phyloP scores from a whole-genome alignment of 2,888 invertebrate species.

The Chromoteleia sp. region DNA sequence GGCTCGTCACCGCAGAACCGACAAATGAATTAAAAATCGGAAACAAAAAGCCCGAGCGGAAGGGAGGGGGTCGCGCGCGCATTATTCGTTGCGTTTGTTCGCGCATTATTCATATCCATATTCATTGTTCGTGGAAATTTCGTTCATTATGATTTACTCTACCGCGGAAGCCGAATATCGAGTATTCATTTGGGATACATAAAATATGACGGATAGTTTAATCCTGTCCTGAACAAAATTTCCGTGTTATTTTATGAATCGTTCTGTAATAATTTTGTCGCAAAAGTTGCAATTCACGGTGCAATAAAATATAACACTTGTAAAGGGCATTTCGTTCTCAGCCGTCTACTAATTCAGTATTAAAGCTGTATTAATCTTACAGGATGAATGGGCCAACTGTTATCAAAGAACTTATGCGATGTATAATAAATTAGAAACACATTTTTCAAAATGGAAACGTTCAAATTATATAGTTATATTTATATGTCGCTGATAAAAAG shows the following conservation, averaged over 20 bases:
- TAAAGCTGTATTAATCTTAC: too few relatives aligned
- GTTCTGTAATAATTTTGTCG: conserved; percentile 17
- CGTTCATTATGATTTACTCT: conserved; percentile 47
- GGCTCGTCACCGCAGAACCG: conserved; percentile 20
- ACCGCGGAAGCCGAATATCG: conserved; percentile 26
- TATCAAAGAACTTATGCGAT: too few relatives aligned
- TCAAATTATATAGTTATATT: too few relatives aligned
- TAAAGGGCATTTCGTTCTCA: too few relatives aligned
- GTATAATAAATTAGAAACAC: too few relatives aligned
- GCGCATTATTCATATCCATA: conserved; percentile 37
- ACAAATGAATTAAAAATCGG: conserved; percentile 46
- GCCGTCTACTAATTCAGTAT: too few relatives aligned
- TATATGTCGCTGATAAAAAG: not conserved
- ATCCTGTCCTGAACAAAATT: conserved; percentile 42
- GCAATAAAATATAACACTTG: too few relatives aligned
- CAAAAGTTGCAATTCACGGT: conserved; percentile 1
- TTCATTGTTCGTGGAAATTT: conserved; percentile 37
- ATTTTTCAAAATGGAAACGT: too few relatives aligned
- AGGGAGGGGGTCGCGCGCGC: not conserved
- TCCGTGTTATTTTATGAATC: conserved; percentile 22
- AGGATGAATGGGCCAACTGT: too few relatives aligned
- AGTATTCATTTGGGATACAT: conserved; percentile 46
- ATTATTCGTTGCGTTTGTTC: conserved; percentile 23
- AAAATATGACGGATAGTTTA: conserved; percentile 51
- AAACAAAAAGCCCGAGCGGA: conserved; percentile 26